Percentiles rank a stretch among this genome's conserved stretches.
Evolutionary conservation across 2,888 invertebrate genomes (phyloP).

Genomic region (Piscicola geometra): DNA sequence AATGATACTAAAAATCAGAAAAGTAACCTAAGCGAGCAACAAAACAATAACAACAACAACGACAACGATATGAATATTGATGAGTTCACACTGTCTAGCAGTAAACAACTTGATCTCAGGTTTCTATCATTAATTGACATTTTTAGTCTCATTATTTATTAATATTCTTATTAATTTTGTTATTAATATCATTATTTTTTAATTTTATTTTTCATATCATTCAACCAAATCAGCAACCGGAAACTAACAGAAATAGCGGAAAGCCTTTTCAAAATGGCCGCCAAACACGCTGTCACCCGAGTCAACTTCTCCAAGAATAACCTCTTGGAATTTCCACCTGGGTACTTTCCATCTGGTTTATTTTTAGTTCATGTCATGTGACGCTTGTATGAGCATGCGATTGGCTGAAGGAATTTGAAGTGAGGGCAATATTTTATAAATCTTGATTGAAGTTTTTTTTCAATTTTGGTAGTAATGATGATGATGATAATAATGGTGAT

Average conservation of each 20-base stretch:
- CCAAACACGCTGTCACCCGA: constrained; percentile 67
- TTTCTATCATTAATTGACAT: constrained; percentile 36
- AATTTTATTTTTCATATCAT: not conserved
- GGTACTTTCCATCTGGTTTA: constrained; percentile 57
- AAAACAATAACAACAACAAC: constrained; percentile 37
- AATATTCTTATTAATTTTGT: not conserved
- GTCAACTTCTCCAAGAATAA: constrained; percentile 79
- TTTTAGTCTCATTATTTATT: too few species aligned
- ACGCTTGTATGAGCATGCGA: too few species aligned
- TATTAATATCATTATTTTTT: not conserved
- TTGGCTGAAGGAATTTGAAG: too few species aligned
- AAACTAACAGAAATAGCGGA: constrained; percentile 67
- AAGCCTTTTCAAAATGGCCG: constrained; percentile 68
- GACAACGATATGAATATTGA: constrained; percentile 48
- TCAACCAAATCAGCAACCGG: constrained; percentile 56
- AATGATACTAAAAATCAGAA: constrained; percentile 29
- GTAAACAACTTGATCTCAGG: constrained; percentile 53
- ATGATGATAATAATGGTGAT: too few species aligned
- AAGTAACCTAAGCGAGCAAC: constrained; percentile 44
- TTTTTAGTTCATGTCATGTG: not conserved
- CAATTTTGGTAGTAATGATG: too few species aligned
- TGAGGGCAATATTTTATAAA: too few species aligned
- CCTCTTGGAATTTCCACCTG: constrained; percentile 65
- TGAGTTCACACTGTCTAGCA: constrained; percentile 49
- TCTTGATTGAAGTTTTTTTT: too few species aligned